These are phyloP conservation scores for Odocoileus virginianus DNA, from an alignment of 2,113 vertebrate species.

Conservation along the genomic window DNA sequence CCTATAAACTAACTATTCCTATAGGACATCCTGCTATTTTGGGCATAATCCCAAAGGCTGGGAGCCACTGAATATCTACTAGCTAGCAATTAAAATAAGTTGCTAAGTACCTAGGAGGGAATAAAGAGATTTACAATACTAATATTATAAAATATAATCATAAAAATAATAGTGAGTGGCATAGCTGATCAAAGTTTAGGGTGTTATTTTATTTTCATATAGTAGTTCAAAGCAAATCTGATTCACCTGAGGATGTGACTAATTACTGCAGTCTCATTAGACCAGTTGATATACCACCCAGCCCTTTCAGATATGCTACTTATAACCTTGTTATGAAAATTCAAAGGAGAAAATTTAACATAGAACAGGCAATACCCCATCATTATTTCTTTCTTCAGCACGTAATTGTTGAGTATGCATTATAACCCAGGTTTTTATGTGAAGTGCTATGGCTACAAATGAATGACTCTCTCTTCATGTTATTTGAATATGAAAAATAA, in stretches of 20 bases:
- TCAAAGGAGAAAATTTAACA: neutral
- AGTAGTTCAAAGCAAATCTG: neutral
- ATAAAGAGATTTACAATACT: neutral
- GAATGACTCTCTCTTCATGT: neutral
- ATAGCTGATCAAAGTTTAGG: neutral
- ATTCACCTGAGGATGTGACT: neutral
- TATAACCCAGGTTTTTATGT: neutral
- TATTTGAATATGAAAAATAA: neutral
- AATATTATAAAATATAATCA: slow-evolving; percentile 9
- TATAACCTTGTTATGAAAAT: neutral
- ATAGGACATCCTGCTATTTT: neutral
- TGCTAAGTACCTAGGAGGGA: neutral
- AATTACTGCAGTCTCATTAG: neutral
- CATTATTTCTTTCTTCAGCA: slow-evolving; percentile 2
- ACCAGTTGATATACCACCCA: neutral
- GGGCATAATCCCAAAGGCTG: neutral
- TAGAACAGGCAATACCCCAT: neutral
- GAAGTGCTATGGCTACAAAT: neutral
- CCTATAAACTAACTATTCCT: neutral
- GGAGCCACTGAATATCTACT: neutral
- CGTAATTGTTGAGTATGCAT: neutral
- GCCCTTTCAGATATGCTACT: neutral
- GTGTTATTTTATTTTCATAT: slow-evolving; percentile 18
- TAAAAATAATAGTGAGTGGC: neutral
- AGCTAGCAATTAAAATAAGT: neutral